These are phyloP conservation scores for Erebia aethiops DNA, from an alignment of 2,888 invertebrate genomes.

Conservation along the genomic window DNA sequence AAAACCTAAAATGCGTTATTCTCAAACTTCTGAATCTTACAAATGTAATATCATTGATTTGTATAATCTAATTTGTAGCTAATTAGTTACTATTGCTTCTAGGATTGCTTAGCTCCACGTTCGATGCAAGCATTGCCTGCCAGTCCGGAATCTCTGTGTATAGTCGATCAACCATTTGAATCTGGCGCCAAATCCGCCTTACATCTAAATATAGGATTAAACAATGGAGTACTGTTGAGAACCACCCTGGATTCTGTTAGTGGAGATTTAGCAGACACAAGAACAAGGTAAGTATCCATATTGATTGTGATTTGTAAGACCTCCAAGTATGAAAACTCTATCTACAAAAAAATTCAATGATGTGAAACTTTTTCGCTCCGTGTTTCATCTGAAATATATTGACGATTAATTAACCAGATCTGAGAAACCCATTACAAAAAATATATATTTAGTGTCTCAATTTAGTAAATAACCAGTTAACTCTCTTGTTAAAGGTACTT, in stretches of 20 bases:
- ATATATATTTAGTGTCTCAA: not conserved
- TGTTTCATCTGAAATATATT: conserved; percentile 85
- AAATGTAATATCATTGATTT: not conserved
- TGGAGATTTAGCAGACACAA: conserved; percentile 97
- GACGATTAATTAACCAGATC: conserved; percentile 81
- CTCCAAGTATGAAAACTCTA: not conserved
- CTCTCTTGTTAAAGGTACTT: conserved; percentile 84
- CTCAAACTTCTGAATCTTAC: conserved; percentile 60
- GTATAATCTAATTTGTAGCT: conserved; percentile 10
- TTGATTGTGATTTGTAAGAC: not conserved
- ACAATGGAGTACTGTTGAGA: conserved; percentile 96
- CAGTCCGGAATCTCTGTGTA: conserved; percentile 97
- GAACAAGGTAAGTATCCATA: conserved; percentile 86
- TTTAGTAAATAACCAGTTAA: conserved; percentile 10
- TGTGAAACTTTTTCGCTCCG: conserved; percentile 77
- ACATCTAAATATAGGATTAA: conserved; percentile 98
- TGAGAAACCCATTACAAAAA: conserved; percentile 50
- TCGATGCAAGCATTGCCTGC: conserved; percentile 98
- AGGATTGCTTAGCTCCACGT: conserved; percentile 96
- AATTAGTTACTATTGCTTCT: conserved; percentile 41
- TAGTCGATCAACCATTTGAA: conserved; percentile 91
- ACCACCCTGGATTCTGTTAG: conserved; percentile 97
- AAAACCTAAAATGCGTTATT: conserved; percentile 80
- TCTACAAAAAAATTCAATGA: conserved; percentile 54
- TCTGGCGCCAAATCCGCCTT: conserved; percentile 88